These are phyloP conservation scores for Varanus komodoensis DNA, from an alignment of 2,113 vertebrate species.

Conservation along the genomic window DNA sequence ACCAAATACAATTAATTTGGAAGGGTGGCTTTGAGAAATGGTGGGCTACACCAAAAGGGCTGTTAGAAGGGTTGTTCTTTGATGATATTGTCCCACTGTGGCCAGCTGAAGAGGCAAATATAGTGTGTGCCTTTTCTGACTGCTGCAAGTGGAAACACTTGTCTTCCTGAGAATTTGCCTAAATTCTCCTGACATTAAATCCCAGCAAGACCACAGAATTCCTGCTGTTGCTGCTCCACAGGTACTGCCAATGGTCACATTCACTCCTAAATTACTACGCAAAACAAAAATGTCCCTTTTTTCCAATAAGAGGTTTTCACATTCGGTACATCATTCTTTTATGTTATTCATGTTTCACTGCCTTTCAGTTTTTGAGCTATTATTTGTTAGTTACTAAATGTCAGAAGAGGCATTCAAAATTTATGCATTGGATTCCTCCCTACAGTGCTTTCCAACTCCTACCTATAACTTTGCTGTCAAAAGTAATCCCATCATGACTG, in stretches of 20 bases:
- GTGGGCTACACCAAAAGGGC: not conserved
- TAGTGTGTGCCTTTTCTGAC: constrained; percentile 18
- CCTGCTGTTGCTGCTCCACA: not conserved
- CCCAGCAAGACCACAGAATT: not conserved
- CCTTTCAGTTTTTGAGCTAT: constrained; percentile 36
- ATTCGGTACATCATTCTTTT: constrained; percentile 6
- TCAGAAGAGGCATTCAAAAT: constrained; percentile 21
- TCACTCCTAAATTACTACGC: constrained; percentile 5
- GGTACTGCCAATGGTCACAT: not conserved
- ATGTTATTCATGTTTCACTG: constrained; percentile 28
- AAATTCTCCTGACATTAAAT: constrained; percentile 7
- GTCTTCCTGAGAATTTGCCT: constrained; percentile 11
- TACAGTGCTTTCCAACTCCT: constrained; percentile 16
- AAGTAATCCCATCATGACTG: constrained; percentile 29
- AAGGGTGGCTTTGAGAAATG: not conserved
- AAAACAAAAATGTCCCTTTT: not conserved
- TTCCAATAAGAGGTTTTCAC: constrained; percentile 9
- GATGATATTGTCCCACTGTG: not conserved
- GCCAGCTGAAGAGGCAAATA: not conserved
- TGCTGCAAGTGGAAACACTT: not conserved
- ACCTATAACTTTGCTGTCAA: constrained; percentile 20
- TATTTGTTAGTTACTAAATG: constrained; percentile 37
- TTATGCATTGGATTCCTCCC: constrained; percentile 19
- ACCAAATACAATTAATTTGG: not conserved
- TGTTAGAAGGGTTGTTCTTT: not conserved